Evolutionary conservation across 2,888 invertebrate species (phyloP), one percentile per base, ranked within the genome.

Genomic region (Trichogramma evanescens): DNA sequence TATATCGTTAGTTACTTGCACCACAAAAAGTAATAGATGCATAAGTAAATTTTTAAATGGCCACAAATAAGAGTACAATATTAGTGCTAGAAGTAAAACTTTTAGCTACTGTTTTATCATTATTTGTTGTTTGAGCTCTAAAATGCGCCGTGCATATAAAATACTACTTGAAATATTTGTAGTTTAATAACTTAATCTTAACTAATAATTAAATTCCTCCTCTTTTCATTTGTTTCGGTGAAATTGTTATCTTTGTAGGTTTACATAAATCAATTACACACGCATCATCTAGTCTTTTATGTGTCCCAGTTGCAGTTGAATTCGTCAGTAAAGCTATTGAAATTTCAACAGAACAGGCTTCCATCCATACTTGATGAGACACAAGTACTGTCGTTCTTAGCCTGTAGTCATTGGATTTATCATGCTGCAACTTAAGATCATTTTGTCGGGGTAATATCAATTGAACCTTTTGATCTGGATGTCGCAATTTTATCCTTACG

Each of bases 341-440:
- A 62, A 95, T 86, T 73, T 94, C 93, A 26, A 95, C 89, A 60
- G 90, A 89, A 68, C 93, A 92, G 0, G 93, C 89, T 78, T 95
- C 95, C 59, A 93, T 91, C 93, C 93, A 93, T 26, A 93, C 92
- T 68, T 91, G 90, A 78, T 94, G 93, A 0, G 95, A 95, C 39
- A 97, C 82, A 49, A 95, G 80, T 8, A 95, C 92, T 1, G 90
- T 91, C 1, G 95, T 94, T 42, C 91, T 82, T 38, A 97, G 81
- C 9, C 94, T 75, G 38, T 81, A 81, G 59, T 80, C 81, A 5
- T 84, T 84, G 66, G 85, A 82, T 69, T 86, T 85, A 0, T 76
- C 75, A 1, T 77, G 71, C 13, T 75, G 82, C 55, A 86, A 84
- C 44, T 89, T 84, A 69, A 95, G 83, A 73, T 95, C 93, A 57